Evolutionary conservation across 2,797 vertebrate species (phyloP), one percentile per base, ranked within the genome.

Genomic region (Sebastolobus alascanus): DNA sequence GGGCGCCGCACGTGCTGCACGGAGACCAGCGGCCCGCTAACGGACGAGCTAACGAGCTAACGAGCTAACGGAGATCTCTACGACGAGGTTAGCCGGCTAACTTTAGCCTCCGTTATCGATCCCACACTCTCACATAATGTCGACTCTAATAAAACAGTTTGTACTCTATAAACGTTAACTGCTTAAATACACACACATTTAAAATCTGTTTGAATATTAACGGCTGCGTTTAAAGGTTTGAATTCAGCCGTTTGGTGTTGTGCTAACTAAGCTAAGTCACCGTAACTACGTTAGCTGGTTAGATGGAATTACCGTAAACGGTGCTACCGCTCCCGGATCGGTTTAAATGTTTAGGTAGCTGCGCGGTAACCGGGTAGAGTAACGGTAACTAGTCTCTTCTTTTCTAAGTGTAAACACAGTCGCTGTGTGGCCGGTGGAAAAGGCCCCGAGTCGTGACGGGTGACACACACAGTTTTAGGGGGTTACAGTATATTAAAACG

Each of bases 11-110:
- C 52, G 27, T 25, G 52, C 12, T 12, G 6, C 6, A 46, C 64
- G 73, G 35, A 73, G 70, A 81, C 40, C 67, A 64, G 9, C 61
- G 78, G 5, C 4, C 69, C n/a, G 77, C 85, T 29, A 33, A 31
- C 58, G 58, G 16, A 22, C 68, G 14, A 33, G 79, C 22, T 20
- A 43, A 43, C 40, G 40, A 43, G 81, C 80, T 78, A 38, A 75
- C 70, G 29, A 33, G 82, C 68, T 84, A 76, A 70, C 73, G 82
- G 13, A 13, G 80, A 82, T 82, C 72, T 83, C 87, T 64, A 66
- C 85, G 90, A 92, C 89, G 92, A 94, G 93, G 93, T 93, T 94
- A 94, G 93, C 89, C 38, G 72, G 86, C 90, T 91, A 92, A 83
- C 87, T 76, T 87, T 93, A 92, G 87, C 90, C 55, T 37, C 25